Evolutionary conservation across 2,888 invertebrate species (phyloP), one percentile per base, ranked within the genome.

Genomic region (Melieria picta): DNA sequence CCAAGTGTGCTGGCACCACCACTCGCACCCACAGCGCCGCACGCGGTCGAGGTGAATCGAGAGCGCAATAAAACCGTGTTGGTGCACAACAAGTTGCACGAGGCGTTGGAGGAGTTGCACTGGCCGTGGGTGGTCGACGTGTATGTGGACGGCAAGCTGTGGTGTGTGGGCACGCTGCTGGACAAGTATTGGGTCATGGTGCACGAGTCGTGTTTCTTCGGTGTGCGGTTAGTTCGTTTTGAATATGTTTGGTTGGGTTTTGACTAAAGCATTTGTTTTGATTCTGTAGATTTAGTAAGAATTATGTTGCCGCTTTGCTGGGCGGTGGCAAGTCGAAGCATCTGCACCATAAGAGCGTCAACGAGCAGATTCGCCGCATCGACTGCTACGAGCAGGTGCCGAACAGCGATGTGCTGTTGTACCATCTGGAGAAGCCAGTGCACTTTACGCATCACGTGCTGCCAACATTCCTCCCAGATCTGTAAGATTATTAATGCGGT

Each of bases 121-220:
- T 91, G 91, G 89, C 93, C 94, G 0, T 95, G 94, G 94, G 87
- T 91, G 79, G 93, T 91, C 0, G 91, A 92, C 78, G 87, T 95
- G 66, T 93, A 90, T 83, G 87, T 90, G 0, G 91, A 94, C 80
- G 94, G 95, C 4, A 83, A 87, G 72, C 91, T 92, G 75, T 89
- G 87, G 79, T 94, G 94, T 80, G 89, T 91, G 60, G 94, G 93
- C 5, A 89, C 91, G 50, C 86, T 95, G 69, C 83, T 95, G 58
- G 90, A 92, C 76, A 81, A 87, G 4, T 86, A 90, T 16, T 94
- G 94, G 93, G 88, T 94, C 67, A 81, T 94, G 71, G 86, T 90
- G 4, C 89, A 89, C 74, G 88, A 88, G 69, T 86, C 86, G 11
- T 93, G 93, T 80, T 81, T 80, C 4, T 66, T 75, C 48, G 82